Evolutionary conservation across 1,140 invertebrate species (phyloP), one percentile per base, ranked within the genome.

Genomic region (Glomeris maerens): DNA sequence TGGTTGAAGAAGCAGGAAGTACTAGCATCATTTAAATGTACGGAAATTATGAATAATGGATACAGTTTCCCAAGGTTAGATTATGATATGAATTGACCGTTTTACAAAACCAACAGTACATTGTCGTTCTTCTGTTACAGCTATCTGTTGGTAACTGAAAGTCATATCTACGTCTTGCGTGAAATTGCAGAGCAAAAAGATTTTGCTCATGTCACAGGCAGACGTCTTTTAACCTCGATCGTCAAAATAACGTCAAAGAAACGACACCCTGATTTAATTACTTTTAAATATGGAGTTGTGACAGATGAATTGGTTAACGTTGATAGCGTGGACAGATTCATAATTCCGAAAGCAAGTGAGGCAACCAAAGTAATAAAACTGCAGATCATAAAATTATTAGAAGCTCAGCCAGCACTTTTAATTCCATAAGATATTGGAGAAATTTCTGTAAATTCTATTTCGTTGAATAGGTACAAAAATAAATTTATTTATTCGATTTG

Each of bases 221-320:
- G 84, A 54, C 75, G 89, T 28, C 83, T 84, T 1, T 71, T 98
- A 42, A 83, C 83, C 13, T 83, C 81, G 31, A 89, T 97, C 58
- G 84, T 95, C 13, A 93, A 90, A 72, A 97, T 98, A 52, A 96
- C 92, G 1, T 91, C 88, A 7, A 90, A 91, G 64, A 92, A 94
- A 64, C 78, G 81, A 49, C 80, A 88, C 66, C 89, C 91, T 0
- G 87, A 96, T 66, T 68, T 96, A 51, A 95, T 98, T 52, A 96
- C 92, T 2, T 94, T 96, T 64, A 93, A 93, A 66, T 92, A 92
- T 63, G 88, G 88, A 14, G 75, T 79, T 26, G 77, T 79, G 42
- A 75, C 78, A 60, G 82, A 80, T 26, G 82, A 84, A 52, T 77
- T 77, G 22, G 66, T 81, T 45, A 69, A 77, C 26, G 81, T 87